Conservation (phyloP, 2,888 invertebrate species). For the Darwinula stevensoni region DNA sequence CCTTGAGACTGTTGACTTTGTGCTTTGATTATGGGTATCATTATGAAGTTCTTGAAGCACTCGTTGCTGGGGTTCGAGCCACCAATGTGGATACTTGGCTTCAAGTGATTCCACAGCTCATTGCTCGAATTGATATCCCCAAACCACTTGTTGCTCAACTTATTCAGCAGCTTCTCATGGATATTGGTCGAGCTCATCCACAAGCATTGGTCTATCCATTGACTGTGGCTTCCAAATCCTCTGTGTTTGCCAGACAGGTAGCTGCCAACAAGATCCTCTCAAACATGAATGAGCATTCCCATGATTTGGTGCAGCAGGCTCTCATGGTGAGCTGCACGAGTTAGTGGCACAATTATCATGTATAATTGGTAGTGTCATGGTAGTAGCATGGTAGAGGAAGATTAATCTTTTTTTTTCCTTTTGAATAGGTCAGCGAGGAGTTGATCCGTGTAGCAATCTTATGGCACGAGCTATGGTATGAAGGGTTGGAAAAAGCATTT, state of each 20-base stretch:
- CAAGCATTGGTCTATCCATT: conserved; percentile 90
- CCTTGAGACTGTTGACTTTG: conserved; percentile 65
- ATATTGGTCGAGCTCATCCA: conserved; percentile 91
- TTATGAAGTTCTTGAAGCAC: conserved; percentile 70
- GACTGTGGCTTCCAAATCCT: conserved; percentile 87
- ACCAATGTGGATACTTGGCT: conserved; percentile 97
- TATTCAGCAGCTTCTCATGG: conserved; percentile 72
- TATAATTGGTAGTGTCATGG: too few species aligned
- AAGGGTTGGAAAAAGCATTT: conserved; percentile 71
- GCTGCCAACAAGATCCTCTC: conserved; percentile 84
- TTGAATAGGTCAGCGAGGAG: too few species aligned
- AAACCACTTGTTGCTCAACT: conserved; percentile 57
- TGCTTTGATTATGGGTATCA: conserved; percentile 97
- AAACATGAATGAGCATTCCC: conserved; percentile 82
- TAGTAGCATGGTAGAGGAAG: too few species aligned
- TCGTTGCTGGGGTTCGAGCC: conserved; percentile 63
- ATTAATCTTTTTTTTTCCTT: too few species aligned
- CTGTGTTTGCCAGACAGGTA: conserved; percentile 45
- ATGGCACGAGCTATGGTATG: conserved; percentile 99
- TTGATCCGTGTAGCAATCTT: conserved; percentile 87
- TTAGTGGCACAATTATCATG: too few species aligned
- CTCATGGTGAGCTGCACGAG: too few species aligned
- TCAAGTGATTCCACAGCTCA: conserved; percentile 94
- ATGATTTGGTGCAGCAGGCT: conserved; percentile 71
- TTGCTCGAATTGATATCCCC: conserved; percentile 87